Percentiles rank a stretch among this genome's conserved stretches.
These are phyloP conservation scores for Piezodorus guildinii DNA, from an alignment of 1,140 invertebrate genomes.

Conservation along the genomic window DNA sequence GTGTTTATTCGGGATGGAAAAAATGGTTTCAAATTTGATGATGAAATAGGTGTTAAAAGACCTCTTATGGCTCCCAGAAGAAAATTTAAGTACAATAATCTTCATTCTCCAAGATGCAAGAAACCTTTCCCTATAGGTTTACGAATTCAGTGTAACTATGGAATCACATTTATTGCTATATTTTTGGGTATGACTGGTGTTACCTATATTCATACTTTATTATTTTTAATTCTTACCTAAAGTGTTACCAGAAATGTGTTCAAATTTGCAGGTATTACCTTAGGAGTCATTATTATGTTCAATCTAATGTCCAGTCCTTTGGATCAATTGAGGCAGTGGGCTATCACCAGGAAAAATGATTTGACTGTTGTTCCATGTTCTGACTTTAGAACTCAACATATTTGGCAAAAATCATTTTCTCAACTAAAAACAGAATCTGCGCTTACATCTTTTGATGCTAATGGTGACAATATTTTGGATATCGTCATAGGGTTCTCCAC, in stretches of 20 bases:
- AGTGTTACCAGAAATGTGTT: neutral
- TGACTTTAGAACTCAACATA: slow-evolving; percentile 48
- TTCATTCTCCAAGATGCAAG: slow-evolving; percentile 37
- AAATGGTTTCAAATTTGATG: slow-evolving; percentile 46
- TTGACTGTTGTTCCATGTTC: slow-evolving; percentile 49
- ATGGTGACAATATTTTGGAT: slow-evolving; percentile 59
- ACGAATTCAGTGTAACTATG: slow-evolving; percentile 49
- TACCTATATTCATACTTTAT: neutral
- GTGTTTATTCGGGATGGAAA: slow-evolving; percentile 63
- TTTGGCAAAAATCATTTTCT: slow-evolving; percentile 61
- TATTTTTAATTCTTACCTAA: neutral
- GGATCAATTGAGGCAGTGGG: slow-evolving; percentile 45
- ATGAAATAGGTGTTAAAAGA: slow-evolving; percentile 56
- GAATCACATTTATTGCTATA: slow-evolving; percentile 37
- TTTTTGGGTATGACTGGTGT: slow-evolving; percentile 27
- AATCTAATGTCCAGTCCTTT: slow-evolving; percentile 50
- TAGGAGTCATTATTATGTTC: slow-evolving; percentile 49
- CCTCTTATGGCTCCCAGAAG: slow-evolving; percentile 60
- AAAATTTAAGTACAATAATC: slow-evolving; percentile 38
- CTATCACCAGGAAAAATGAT: slow-evolving; percentile 20
- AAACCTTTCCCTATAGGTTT: slow-evolving; percentile 42
- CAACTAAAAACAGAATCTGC: slow-evolving; percentile 66
- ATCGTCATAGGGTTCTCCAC: slow-evolving; percentile 70
- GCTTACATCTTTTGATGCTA: slow-evolving; percentile 57
- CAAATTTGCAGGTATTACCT: slow-evolving; percentile 41